A percentile compares a stretch with the other conserved stretches of the same genome.
phyloP scores from a whole-genome alignment of 2,797 vertebrate genomes.

The Enteromius mattozi region DNA sequence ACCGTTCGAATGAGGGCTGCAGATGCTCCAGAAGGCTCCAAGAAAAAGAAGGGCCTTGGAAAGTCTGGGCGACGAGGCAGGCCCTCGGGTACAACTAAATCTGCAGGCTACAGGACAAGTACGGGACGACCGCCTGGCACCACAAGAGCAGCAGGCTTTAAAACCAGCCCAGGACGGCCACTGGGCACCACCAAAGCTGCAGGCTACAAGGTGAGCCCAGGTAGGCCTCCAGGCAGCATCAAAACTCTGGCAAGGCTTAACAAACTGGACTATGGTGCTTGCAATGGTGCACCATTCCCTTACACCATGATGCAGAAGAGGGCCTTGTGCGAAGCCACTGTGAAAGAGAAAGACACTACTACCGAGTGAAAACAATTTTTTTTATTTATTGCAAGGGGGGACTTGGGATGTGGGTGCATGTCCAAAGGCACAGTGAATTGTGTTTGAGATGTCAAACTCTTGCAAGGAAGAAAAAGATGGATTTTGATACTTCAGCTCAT shows the following conservation, averaged over 20 bases:
- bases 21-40: constrained; percentile 88
- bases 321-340: constrained; percentile 85
- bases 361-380: constrained; percentile 76
- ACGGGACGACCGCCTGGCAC: constrained; percentile 96
- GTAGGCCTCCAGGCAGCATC: constrained; percentile 97
- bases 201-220: constrained; percentile 98
- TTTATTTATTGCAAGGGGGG: constrained; percentile 57
- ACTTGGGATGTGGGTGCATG: constrained; percentile 57
- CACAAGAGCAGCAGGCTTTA: constrained; percentile 98
- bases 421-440: constrained; percentile 55
- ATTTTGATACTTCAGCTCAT: constrained; percentile 61
- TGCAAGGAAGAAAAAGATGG: constrained; percentile 39
- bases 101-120: constrained; percentile 96
- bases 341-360: constrained; percentile 85
- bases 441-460: constrained; percentile 51
- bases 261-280: constrained; percentile 83
- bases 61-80: constrained; percentile 94
- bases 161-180: constrained; percentile 98
- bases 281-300: constrained; percentile 87
- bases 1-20: constrained; percentile 82
- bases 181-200: constrained; percentile 98
- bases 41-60: constrained; percentile 94
- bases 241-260: constrained; percentile 94
- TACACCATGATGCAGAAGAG: constrained; percentile 91
- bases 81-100: constrained; percentile 97